Conservation (phyloP, 2,797 vertebrate species). For the Crocodylus rhombifer region DNA sequence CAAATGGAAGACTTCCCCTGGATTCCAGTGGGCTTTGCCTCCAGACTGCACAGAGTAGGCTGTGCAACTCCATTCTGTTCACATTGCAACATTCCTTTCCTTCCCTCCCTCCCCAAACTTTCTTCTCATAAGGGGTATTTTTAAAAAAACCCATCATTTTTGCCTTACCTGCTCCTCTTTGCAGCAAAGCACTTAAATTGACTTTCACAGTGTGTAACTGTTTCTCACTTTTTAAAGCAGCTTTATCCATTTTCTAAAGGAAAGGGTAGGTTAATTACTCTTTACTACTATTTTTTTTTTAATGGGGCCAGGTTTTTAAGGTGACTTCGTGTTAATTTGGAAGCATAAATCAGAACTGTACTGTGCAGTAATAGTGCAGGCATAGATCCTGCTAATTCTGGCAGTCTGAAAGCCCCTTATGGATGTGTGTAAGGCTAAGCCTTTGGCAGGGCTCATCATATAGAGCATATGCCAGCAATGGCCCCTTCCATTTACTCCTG, state of each 20-base stretch:
- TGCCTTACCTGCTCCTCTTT: neutral
- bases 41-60: too few relatives aligned
- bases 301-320: neutral
- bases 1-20: neutral
- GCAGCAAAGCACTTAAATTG: neutral
- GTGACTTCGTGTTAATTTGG: neutral
- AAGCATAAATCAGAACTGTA: neutral
- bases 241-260: neutral
- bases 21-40: neutral
- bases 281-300: neutral
- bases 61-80: neutral
- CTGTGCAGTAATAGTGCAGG: neutral
- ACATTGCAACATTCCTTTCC: neutral
- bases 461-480: neutral
- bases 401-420: fast-evolving
- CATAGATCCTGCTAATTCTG: neutral
- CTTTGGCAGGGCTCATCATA: neutral
- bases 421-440: neutral
- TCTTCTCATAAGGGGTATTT: neutral
- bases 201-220: neutral
- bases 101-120: neutral
- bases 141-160: neutral
- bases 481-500: too few relatives aligned
- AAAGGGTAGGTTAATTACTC: too few relatives aligned
- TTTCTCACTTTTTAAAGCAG: neutral